Evolutionary conservation across 2,888 invertebrate species (phyloP).

Genomic region (Acleris laterana): DNA sequence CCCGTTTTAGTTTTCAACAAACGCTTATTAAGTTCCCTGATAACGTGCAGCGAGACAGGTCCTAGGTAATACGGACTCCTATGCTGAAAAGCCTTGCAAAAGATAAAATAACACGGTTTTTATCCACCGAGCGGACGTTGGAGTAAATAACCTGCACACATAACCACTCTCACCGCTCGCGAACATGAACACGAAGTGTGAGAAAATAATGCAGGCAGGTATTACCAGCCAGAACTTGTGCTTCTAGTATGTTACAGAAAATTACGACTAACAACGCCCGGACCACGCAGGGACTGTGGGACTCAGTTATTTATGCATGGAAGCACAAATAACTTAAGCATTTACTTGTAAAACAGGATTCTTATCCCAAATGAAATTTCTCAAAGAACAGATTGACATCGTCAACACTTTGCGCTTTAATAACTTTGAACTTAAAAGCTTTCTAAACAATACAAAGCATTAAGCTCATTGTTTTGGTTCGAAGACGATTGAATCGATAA

Average conservation of each 20-base stretch:
- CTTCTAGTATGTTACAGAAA: conserved; percentile 24
- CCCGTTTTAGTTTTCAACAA: conserved; percentile 55
- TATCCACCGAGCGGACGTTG: conserved; percentile 13
- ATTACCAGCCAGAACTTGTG: conserved; percentile 25
- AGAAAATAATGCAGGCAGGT: conserved; percentile 17
- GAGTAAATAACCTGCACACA: conserved; percentile 27
- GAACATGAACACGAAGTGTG: conserved; percentile 25
- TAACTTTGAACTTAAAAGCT: conserved; percentile 17
- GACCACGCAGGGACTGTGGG: conserved; percentile 3
- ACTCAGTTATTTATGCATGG: conserved; percentile 10
- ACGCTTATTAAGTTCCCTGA: conserved; percentile 48
- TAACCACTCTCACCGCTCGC: conserved; percentile 18
- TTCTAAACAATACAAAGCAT: conserved; percentile 16
- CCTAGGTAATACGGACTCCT: conserved; percentile 44
- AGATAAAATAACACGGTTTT: conserved; percentile 23
- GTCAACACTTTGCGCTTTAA: neutral
- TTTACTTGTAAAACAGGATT: neutral
- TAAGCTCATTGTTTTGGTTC: conserved; percentile 21
- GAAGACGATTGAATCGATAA: conserved; percentile 24
- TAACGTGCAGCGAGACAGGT: conserved; percentile 54
- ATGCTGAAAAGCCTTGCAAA: conserved; percentile 18
- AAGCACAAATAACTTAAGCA: conserved; percentile 11
- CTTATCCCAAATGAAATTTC: neutral
- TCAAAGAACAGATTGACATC: conserved; percentile 6
- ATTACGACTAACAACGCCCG: conserved; percentile 16